Evolutionary conservation across 2,113 vertebrate genomes (phyloP).

Genomic region (Serinus canaria): DNA sequence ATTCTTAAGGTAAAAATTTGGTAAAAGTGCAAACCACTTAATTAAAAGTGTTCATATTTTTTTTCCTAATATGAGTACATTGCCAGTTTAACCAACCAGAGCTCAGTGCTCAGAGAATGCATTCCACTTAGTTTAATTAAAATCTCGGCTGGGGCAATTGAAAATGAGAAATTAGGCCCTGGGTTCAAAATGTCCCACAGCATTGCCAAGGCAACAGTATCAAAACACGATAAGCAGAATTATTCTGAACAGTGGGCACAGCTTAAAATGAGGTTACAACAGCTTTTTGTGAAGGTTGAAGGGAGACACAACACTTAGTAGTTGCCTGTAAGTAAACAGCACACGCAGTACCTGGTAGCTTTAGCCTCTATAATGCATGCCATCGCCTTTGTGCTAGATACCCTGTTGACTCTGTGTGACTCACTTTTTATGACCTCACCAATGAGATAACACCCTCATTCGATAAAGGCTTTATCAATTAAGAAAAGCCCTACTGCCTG

Average conservation of each 20-base stretch:
- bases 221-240: background rate
- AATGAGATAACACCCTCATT: slow-evolving; percentile 43
- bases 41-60: background rate
- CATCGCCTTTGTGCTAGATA: background rate
- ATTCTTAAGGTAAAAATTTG: background rate
- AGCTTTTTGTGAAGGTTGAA: background rate
- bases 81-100: background rate
- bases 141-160: background rate
- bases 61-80: background rate
- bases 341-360: background rate
- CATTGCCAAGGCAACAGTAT: background rate
- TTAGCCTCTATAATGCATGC: background rate
- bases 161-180: background rate
- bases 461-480: slow-evolving; percentile 2
- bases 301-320: background rate
- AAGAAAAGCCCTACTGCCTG: slow-evolving; percentile 41
- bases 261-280: background rate
- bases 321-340: slow-evolving; percentile 7
- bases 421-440: slow-evolving; percentile 53
- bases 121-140: background rate
- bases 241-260: background rate
- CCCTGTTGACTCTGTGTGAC: slow-evolving; percentile 53
- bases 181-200: background rate
- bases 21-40: background rate
- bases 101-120: background rate